phyloP scores from a whole-genome alignment of 2,113 vertebrate genomes.

The Callipepla californica region DNA sequence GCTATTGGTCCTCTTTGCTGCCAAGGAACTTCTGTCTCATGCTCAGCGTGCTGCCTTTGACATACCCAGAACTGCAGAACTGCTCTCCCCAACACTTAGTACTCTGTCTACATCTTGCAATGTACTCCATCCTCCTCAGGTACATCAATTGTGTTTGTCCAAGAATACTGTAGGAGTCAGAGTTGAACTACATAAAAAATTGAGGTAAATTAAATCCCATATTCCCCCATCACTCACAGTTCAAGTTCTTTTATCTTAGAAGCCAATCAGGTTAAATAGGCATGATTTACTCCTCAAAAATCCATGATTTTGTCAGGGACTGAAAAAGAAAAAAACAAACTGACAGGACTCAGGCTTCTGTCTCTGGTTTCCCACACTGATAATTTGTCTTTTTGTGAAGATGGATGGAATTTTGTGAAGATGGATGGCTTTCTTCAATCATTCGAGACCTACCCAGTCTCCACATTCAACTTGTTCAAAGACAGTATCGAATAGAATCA shows the following conservation, averaged over 20 bases:
- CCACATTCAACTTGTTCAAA: background rate
- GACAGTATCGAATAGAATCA: background rate
- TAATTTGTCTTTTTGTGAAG: background rate
- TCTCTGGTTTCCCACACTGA: background rate
- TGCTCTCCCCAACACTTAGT: background rate
- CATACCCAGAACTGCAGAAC: background rate
- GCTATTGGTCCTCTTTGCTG: background rate
- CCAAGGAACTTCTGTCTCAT: background rate
- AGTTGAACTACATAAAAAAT: background rate
- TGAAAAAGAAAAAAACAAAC: background rate
- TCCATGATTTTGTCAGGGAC: background rate
- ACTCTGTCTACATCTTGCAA: background rate
- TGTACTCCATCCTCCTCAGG: background rate
- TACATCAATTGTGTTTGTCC: background rate
- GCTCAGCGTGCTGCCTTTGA: background rate
- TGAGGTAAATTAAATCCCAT: background rate
- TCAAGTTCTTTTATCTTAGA: background rate
- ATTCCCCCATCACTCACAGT: background rate
- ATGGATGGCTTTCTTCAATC: background rate
- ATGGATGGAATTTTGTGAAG: background rate
- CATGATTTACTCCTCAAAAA: background rate
- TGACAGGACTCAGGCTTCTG: fast-evolving
- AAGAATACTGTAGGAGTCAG: background rate
- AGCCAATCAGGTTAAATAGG: background rate
- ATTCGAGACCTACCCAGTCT: background rate